These are phyloP conservation scores for Clostera curtula DNA, from an alignment of 2,888 invertebrate genomes.

Conservation along the genomic window DNA sequence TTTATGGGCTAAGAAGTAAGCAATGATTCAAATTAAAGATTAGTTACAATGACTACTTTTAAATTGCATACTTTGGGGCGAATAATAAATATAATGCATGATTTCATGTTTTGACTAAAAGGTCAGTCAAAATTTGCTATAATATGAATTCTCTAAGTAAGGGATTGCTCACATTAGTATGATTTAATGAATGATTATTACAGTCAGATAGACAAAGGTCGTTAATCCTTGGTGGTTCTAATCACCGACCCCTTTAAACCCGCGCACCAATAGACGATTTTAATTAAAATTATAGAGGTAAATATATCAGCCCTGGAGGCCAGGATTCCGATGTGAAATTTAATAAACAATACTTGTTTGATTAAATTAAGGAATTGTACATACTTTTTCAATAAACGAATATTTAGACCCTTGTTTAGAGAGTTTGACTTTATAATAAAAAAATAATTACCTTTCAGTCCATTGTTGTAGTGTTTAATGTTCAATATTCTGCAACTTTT, in stretches of 20 bases:
- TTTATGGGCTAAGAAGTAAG: too few species aligned
- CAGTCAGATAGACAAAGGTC: conserved; percentile 56
- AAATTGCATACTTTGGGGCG: neutral
- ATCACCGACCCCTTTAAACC: conserved; percentile 57
- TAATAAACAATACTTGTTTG: conserved; percentile 27
- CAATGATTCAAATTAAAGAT: neutral
- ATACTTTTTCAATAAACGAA: too few species aligned
- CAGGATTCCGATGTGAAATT: conserved; percentile 21
- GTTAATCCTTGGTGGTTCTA: conserved; percentile 56
- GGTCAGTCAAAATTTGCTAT: too few species aligned
- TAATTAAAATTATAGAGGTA: conserved; percentile 55
- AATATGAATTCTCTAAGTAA: too few species aligned
- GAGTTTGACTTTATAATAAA: too few species aligned
- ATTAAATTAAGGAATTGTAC: too few species aligned
- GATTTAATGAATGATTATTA: conserved; percentile 64
- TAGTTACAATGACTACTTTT: conserved; percentile 8
- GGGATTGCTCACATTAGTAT: too few species aligned
- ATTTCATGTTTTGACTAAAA: conserved; percentile 29
- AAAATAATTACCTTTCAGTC: too few species aligned
- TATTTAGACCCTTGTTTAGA: too few species aligned
- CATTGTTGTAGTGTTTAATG: too few species aligned
- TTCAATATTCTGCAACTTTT: too few species aligned
- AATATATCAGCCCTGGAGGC: conserved; percentile 32
- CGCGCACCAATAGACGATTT: conserved; percentile 52
- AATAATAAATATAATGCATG: conserved; percentile 6